phyloP scores from a whole-genome alignment of 2,888 invertebrate species.

The Odontomyia ornata region DNA sequence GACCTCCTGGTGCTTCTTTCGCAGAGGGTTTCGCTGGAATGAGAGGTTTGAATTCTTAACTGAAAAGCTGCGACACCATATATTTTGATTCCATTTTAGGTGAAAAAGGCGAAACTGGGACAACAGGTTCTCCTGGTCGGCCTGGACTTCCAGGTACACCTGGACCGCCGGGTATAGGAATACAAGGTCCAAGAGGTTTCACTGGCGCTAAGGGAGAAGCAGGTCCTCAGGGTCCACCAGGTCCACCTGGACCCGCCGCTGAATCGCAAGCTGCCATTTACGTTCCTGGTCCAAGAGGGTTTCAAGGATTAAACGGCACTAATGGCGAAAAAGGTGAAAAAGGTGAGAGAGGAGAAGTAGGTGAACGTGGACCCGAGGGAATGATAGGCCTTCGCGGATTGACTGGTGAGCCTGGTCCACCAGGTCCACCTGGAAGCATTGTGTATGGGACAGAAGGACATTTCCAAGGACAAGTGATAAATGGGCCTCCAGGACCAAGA shows the following conservation, averaged over 20 bases:
- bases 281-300: slow-evolving; percentile 55
- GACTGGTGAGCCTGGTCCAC: slow-evolving; percentile 64
- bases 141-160: slow-evolving; percentile 59
- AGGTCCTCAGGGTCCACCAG: slow-evolving; percentile 67
- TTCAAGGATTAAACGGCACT: slow-evolving; percentile 38
- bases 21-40: slow-evolving; percentile 52
- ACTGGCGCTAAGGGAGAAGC: slow-evolving; percentile 61
- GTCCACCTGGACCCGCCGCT: slow-evolving; percentile 70
- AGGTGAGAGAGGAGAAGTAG: slow-evolving; percentile 74
- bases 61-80: too few relatives aligned
- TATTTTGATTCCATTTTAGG: too few relatives aligned
- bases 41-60: slow-evolving; percentile 58
- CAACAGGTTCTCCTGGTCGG: slow-evolving; percentile 41
- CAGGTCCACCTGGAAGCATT: slow-evolving; percentile 43
- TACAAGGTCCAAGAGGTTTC: slow-evolving; percentile 28
- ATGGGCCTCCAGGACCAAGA: slow-evolving; percentile 67
- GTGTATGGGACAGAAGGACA: slow-evolving; percentile 58
- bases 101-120: slow-evolving; percentile 58
- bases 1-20: slow-evolving; percentile 52
- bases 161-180: slow-evolving; percentile 53
- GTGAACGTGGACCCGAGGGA: slow-evolving; percentile 72
- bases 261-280: slow-evolving; percentile 67
- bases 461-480: slow-evolving; percentile 51
- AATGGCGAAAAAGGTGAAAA: slow-evolving; percentile 64
- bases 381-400: slow-evolving; percentile 68